Conservation (phyloP, 2,113 vertebrate genomes). For the Rhinopomastus cyanomelas region DNA sequence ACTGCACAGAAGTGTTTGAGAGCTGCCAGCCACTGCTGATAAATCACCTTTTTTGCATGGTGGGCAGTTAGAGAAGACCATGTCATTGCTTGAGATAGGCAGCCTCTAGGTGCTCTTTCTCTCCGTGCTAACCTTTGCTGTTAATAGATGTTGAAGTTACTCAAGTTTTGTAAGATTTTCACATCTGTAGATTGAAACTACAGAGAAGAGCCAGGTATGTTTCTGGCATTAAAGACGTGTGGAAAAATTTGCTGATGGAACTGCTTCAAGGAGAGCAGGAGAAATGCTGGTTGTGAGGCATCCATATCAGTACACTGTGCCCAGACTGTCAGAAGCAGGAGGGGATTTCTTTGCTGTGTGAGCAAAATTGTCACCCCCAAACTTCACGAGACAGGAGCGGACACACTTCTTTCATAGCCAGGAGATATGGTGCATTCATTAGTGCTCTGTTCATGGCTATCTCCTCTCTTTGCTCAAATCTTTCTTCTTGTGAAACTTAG, state of each 20-base stretch:
- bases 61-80: accelerated
- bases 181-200: accelerated
- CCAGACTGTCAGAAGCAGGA: accelerated
- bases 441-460: not conserved
- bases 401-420: not conserved
- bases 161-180: not conserved
- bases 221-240: not conserved
- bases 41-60: not conserved
- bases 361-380: not conserved
- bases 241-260: not conserved
- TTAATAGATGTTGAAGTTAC: not conserved
- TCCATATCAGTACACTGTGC: accelerated
- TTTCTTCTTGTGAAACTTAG: constrained; percentile 1
- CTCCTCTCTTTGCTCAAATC: not conserved
- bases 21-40: not conserved
- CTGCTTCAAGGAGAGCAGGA: not conserved
- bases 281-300: not conserved
- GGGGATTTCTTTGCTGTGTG: not conserved
- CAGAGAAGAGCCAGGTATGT: not conserved
- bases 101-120: not conserved
- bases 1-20: not conserved
- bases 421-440: not conserved
- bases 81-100: not conserved
- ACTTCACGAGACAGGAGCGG: not conserved
- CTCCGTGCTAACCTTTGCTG: not conserved